Percentiles rank a stretch among this genome's conserved stretches.
These are phyloP conservation scores for Andrena fulva DNA, from an alignment of 2,888 invertebrate species.

Conservation along the genomic window DNA sequence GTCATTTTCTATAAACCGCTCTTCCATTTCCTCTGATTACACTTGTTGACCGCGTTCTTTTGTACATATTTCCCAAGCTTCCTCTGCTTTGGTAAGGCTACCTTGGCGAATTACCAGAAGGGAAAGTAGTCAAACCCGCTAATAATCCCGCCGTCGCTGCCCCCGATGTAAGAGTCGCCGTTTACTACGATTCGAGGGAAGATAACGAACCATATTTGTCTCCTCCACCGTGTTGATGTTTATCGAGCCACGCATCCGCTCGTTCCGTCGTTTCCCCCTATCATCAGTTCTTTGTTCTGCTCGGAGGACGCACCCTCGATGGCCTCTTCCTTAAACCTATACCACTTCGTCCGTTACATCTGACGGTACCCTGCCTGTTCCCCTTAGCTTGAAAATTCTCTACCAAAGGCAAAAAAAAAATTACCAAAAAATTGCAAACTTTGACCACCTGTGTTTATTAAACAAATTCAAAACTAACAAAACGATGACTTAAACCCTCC, in stretches of 20 bases:
- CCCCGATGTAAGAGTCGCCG: neutral
- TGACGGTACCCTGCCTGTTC: neutral
- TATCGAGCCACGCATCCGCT: conserved; percentile 38
- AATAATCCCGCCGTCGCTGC: neutral
- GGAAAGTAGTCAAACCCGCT: neutral
- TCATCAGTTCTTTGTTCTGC: conserved; percentile 11
- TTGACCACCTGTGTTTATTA: no score
- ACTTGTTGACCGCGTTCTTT: neutral
- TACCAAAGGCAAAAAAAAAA: neutral
- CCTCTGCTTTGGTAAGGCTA: neutral
- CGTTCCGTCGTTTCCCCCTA: conserved; percentile 28
- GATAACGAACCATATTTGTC: conserved; percentile 47
- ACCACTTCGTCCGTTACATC: neutral
- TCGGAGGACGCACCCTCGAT: neutral
- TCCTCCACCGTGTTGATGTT: conserved; percentile 31
- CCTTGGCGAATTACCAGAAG: neutral
- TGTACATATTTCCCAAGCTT: neutral
- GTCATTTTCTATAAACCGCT: neutral
- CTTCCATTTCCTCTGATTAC: neutral
- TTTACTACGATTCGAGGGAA: conserved; percentile 21
- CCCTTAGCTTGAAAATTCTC: neutral
- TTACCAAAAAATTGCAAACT: no score
- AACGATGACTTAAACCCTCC: no score
- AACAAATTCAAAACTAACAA: no score
- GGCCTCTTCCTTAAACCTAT: conserved; percentile 9